Percentiles rank a stretch among this genome's conserved stretches.
These are phyloP conservation scores for Rhabdomys dilectus DNA, from an alignment of 2,113 vertebrate species.

Conservation along the genomic window DNA sequence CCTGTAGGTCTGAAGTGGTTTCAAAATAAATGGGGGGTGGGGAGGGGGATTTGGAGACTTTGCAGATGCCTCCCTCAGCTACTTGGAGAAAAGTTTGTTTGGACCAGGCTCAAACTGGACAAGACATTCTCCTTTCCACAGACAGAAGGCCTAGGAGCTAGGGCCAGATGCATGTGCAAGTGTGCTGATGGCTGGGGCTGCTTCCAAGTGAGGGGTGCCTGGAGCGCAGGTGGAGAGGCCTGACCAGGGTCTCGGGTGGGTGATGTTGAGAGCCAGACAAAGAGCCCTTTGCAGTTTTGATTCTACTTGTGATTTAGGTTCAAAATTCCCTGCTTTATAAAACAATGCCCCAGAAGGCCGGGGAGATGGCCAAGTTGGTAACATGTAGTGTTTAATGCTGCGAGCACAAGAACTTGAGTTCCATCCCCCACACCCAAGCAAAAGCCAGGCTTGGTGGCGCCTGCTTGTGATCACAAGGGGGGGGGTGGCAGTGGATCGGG, in stretches of 20 bases:
- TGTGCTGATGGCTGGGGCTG: no score
- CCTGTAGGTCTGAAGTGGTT: constrained; percentile 63
- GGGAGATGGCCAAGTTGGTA: neutral
- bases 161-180: neutral
- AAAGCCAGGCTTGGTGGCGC: neutral
- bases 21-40: constrained; percentile 37
- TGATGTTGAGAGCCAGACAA: neutral
- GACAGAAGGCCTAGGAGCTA: neutral
- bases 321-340: neutral
- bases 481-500: no score
- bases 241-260: fast-evolving
- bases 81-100: neutral
- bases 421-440: neutral
- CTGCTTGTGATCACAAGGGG: neutral
- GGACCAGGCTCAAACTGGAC: neutral
- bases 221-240: neutral
- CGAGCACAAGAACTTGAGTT: neutral
- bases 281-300: neutral
- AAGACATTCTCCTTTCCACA: neutral
- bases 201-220: neutral
- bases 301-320: neutral
- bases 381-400: neutral
- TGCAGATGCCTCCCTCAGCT: neutral
- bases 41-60: neutral
- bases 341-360: neutral